Conservation (phyloP, 2,113 vertebrate genomes). For the Grantiella picta region DNA sequence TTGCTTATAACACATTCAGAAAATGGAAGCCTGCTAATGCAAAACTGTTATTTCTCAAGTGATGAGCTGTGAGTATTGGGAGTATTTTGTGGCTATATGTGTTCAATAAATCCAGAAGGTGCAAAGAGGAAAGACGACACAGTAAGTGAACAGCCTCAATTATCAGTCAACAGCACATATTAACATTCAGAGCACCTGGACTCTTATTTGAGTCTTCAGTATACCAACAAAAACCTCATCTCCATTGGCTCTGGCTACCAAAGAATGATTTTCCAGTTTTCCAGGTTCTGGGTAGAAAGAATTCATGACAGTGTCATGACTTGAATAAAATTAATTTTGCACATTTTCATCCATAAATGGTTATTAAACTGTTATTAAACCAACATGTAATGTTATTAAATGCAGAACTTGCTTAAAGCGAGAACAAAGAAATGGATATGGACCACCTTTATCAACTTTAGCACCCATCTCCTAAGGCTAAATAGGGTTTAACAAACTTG, state of each 20-base stretch:
- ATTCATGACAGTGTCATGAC: neutral
- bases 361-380: neutral
- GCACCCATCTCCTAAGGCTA: neutral
- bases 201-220: neutral
- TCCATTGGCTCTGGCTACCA: neutral
- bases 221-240: neutral
- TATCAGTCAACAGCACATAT: neutral
- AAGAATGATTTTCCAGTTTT: neutral
- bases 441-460: neutral
- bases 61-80: neutral
- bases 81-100: neutral
- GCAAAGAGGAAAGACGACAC: neutral
- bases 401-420: neutral
- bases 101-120: neutral
- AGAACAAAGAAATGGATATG: neutral
- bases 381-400: neutral
- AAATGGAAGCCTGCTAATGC: neutral
- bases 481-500: neutral
- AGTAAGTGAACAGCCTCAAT: neutral
- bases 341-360: neutral
- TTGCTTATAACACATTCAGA: neutral
- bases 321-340: neutral
- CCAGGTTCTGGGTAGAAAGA: neutral
- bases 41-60: neutral
- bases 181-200: neutral